phyloP scores from a whole-genome alignment of 2,888 invertebrate species.

The Temnothorax ravouxi region DNA sequence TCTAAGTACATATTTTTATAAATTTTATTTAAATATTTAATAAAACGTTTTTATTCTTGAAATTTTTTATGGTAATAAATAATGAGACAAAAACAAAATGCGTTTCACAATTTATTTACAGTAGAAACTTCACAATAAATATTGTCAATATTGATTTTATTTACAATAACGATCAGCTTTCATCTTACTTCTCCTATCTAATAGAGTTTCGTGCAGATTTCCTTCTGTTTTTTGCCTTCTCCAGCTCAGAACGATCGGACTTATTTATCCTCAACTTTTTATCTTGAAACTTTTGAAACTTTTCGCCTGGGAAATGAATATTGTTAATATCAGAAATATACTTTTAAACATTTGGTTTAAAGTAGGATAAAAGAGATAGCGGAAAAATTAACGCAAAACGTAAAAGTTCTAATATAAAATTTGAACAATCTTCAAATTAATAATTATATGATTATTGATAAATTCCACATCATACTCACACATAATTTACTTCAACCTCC shows the following conservation, averaged over 20 bases:
- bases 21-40: constrained; percentile 1
- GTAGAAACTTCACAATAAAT: neutral
- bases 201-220: constrained; percentile 94
- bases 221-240: constrained; percentile 94
- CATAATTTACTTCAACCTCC: constrained; percentile 98
- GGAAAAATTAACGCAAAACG: neutral
- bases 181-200: constrained; percentile 98
- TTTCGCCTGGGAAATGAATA: constrained; percentile 91
- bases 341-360: neutral
- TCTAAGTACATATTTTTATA: neutral
- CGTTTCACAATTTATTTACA: constrained; percentile 8
- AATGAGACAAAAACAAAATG: neutral
- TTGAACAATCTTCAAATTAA: neutral
- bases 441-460: constrained; percentile 4
- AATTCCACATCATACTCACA: constrained; percentile 89
- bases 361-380: neutral
- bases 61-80: neutral
- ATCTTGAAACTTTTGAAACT: constrained; percentile 99
- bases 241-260: constrained; percentile 91
- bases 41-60: neutral
- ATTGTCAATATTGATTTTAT: constrained; percentile 87
- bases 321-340: constrained; percentile 26
- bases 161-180: constrained; percentile 99
- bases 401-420: neutral
- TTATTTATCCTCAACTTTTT: constrained; percentile 94